A percentile compares a stretch with the other conserved stretches of the same genome.
Evolutionary conservation across 2,113 vertebrate genomes (phyloP).

Genomic region (Boulengerochromis microlepis): DNA sequence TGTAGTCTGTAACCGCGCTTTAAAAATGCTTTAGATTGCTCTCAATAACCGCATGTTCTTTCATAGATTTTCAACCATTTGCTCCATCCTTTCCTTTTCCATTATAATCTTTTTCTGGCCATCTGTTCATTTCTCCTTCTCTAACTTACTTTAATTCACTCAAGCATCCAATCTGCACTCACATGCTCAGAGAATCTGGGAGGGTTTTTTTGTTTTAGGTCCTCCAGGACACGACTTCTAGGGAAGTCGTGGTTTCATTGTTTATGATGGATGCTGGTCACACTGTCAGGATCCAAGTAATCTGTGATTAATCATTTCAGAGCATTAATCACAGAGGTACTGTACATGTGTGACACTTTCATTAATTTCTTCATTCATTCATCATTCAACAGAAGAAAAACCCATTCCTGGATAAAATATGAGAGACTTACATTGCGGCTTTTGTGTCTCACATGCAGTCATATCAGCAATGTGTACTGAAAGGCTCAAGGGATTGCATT

Average conservation of each 20-base stretch:
- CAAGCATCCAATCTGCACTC: background rate
- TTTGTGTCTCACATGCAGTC: background rate
- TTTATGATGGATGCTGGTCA: background rate
- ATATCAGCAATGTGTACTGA: background rate
- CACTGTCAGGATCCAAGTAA: background rate
- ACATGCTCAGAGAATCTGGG: background rate
- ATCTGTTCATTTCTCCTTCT: background rate
- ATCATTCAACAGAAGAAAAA: background rate
- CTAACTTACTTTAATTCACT: background rate
- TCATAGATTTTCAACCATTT: background rate
- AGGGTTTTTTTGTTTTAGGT: background rate
- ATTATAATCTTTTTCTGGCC: background rate
- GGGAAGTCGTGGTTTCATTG: background rate
- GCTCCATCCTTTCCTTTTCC: background rate
- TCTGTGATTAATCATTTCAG: background rate
- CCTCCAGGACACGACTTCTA: background rate
- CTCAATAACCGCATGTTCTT: background rate
- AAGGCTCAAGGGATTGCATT: background rate
- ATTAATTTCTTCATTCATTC: background rate
- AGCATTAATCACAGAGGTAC: background rate
- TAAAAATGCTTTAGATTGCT: background rate
- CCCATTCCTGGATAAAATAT: background rate
- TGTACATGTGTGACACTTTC: background rate
- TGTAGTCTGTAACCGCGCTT: background rate
- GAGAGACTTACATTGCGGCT: background rate